Evolutionary conservation across 2,888 invertebrate species (phyloP).

Genomic region (Diarsia rubi): DNA sequence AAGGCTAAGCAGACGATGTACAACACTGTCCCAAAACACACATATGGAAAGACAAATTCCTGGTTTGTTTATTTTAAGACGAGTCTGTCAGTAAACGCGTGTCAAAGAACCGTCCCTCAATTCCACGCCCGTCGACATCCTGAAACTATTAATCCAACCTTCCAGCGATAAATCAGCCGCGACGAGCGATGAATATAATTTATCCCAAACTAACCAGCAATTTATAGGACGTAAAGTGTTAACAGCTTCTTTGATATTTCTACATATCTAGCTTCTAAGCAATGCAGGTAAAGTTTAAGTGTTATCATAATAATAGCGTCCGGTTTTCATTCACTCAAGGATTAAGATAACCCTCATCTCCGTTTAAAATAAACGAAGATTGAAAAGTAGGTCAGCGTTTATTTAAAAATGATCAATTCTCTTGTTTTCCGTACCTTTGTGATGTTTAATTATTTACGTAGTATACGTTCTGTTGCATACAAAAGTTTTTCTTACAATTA

Average conservation of each 20-base stretch:
- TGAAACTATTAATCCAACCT: slow-evolving; percentile 82
- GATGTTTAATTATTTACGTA: slow-evolving; percentile 42
- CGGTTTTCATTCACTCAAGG: slow-evolving; percentile 40
- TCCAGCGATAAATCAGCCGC: slow-evolving; percentile 77
- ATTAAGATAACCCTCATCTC: slow-evolving; percentile 55
- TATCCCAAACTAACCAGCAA: slow-evolving; percentile 76
- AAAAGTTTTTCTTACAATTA: slow-evolving; percentile 47
- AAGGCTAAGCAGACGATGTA: too few relatives aligned
- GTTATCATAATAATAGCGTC: slow-evolving; percentile 40
- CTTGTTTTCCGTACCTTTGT: slow-evolving; percentile 42
- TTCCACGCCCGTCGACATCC: slow-evolving; percentile 74
- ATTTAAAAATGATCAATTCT: slow-evolving; percentile 33
- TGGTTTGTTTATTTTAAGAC: slow-evolving; percentile 74
- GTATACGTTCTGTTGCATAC: slow-evolving; percentile 31
- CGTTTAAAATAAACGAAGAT: slow-evolving; percentile 48
- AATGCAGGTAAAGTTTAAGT: slow-evolving; percentile 36
- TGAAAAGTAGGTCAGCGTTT: slow-evolving; percentile 55
- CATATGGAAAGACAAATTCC: slow-evolving; percentile 58
- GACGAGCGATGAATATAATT: slow-evolving; percentile 81
- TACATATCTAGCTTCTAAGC: slow-evolving; percentile 38
- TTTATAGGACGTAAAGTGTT: slow-evolving; percentile 77
- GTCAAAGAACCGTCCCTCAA: slow-evolving; percentile 64
- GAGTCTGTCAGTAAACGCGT: slow-evolving; percentile 69
- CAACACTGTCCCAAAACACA: slow-evolving; percentile 31
- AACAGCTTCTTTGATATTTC: slow-evolving; percentile 73